Conservation (phyloP, 2,888 invertebrate genomes). For the Eilema caniola region DNA sequence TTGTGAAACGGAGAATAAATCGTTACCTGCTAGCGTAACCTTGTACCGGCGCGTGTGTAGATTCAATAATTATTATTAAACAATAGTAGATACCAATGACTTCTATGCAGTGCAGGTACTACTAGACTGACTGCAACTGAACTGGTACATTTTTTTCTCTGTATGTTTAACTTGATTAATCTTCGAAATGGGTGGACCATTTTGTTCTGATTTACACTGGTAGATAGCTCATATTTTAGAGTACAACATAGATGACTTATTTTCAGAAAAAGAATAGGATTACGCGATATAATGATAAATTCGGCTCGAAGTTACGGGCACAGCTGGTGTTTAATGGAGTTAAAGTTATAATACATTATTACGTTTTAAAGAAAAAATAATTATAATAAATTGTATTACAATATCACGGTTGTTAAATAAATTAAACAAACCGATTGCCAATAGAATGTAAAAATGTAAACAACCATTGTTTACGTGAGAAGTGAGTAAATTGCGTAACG, state of each 20-base stretch:
- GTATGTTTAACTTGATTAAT: neutral
- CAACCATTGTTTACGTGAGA: constrained; percentile 20
- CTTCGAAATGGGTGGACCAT: neutral
- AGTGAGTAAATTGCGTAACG: constrained; percentile 32
- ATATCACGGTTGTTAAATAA: neutral
- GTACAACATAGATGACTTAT: neutral
- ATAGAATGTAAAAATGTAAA: constrained; percentile 36
- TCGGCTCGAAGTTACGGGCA: too few relatives aligned
- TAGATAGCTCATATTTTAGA: too few relatives aligned
- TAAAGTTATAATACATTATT: neutral
- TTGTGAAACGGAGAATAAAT: constrained; percentile 15
- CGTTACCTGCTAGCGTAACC: constrained; percentile 8
- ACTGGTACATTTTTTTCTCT: neutral
- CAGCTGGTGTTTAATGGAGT: neutral
- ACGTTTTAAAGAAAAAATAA: neutral
- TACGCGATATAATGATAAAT: too few relatives aligned
- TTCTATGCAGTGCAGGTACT: too few relatives aligned
- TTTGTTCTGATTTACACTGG: too few relatives aligned
- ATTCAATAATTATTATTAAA: neutral
- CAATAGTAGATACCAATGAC: too few relatives aligned
- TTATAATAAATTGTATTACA: neutral
- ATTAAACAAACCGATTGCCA: constrained; percentile 35
- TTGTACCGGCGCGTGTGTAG: constrained; percentile 1
- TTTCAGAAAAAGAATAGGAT: neutral
- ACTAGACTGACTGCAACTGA: too few relatives aligned